Conservation (phyloP, 2,888 invertebrate genomes). For the Diplazon laetatorius region DNA sequence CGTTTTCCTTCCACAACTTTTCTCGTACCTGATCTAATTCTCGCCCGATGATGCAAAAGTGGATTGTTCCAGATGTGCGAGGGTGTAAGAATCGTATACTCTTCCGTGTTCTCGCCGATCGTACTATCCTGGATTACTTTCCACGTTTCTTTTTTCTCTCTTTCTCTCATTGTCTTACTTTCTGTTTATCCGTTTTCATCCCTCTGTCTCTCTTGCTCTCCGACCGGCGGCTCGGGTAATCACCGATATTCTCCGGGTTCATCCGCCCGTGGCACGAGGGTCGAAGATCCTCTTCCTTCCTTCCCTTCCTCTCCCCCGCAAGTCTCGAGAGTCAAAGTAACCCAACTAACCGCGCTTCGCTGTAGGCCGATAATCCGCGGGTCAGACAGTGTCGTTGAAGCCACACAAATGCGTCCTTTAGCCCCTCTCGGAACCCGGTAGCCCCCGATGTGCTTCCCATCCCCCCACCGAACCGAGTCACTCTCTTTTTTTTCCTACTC, state of each 20-base stretch:
- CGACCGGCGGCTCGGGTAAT: background rate
- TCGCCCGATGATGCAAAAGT: slow-evolving; percentile 45
- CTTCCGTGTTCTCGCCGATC: slow-evolving; percentile 21
- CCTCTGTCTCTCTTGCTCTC: background rate
- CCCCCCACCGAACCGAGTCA: slow-evolving; percentile 12
- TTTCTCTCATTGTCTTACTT: no score
- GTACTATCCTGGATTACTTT: background rate
- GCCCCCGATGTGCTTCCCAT: slow-evolving; percentile 41
- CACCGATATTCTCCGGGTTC: slow-evolving; percentile 53
- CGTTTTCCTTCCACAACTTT: background rate
- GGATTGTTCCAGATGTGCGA: slow-evolving; percentile 44
- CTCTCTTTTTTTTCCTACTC: slow-evolving; percentile 19
- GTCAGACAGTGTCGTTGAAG: slow-evolving; percentile 81
- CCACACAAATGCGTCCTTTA: slow-evolving; percentile 78
- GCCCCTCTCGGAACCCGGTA: slow-evolving; percentile 59
- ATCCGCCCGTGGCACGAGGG: slow-evolving; percentile 51
- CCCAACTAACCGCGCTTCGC: slow-evolving; percentile 69
- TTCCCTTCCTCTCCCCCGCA: no score
- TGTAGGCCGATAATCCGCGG: slow-evolving; percentile 81
- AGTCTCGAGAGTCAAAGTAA: slow-evolving; percentile 72
- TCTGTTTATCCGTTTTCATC: background rate
- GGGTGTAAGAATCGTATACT: slow-evolving; percentile 20
- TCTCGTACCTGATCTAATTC: slow-evolving; percentile 20
- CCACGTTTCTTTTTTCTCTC: background rate
- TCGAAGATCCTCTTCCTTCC: no score